A percentile compares a stretch with the other conserved stretches of the same genome.
phyloP scores from a whole-genome alignment of 2,888 invertebrate genomes.

The Cyaniris semiargus region DNA sequence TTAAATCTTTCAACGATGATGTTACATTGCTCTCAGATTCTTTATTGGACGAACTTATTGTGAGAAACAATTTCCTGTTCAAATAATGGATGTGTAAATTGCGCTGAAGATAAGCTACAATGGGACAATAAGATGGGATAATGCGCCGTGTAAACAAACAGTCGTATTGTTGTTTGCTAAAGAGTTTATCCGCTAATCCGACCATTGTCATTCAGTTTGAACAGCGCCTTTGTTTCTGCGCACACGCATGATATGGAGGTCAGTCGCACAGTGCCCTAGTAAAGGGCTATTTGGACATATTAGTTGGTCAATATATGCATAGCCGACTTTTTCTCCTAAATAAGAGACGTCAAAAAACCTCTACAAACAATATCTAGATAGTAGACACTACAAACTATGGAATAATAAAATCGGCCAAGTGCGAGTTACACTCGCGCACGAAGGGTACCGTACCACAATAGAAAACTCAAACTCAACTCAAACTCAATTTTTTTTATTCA shows the following conservation, averaged over 20 bases:
- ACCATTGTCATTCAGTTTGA: constrained; percentile 41
- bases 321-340: not conserved
- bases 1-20: too few relatives aligned
- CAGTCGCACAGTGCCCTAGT: not conserved
- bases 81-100: constrained; percentile 18
- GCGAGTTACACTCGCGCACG: too few relatives aligned
- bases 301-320: not conserved
- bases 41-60: not conserved
- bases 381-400: too few relatives aligned
- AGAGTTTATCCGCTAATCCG: constrained; percentile 41
- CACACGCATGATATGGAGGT: constrained; percentile 11
- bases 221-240: not conserved
- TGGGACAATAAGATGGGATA: constrained; percentile 20
- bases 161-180: constrained; percentile 35
- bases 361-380: too few relatives aligned
- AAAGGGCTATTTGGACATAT: not conserved
- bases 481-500: too few relatives aligned
- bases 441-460: too few relatives aligned
- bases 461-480: too few relatives aligned
- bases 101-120: constrained; percentile 3
- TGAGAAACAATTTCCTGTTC: not conserved
- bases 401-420: too few relatives aligned
- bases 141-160: constrained; percentile 32
- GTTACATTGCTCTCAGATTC: not conserved
- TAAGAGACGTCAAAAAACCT: not conserved